Evolutionary conservation across 2,113 vertebrate species (phyloP), one percentile per base, ranked within the genome.

Genomic region (Condylura cristata): DNA sequence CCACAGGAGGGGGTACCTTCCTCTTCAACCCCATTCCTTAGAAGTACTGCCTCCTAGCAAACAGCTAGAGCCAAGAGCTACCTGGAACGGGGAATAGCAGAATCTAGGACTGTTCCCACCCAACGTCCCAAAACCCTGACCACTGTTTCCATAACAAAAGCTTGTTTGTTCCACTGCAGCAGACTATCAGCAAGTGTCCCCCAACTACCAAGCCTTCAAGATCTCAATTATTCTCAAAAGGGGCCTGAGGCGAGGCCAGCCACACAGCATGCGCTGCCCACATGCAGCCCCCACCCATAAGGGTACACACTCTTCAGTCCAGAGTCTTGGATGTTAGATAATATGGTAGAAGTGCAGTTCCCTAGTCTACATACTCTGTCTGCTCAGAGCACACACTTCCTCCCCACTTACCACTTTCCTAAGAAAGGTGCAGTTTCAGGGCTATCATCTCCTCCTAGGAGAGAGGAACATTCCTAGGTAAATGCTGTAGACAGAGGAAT

Each of bases 141-240:
- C 70, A 70, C 48, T 53, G 12, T 63, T 83, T 94, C 78, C 75
- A 86, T 89, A 96, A 86, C 91, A 96, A 96, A 96, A 96, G 93
- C 91, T 72, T 86, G 84, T 78, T 95, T 95, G 88, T 84, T 39
- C 56, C 90, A 95, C 84, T 60, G 76, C 61, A 90, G 76, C 84
- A 74, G 84, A 78, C 88, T 95, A 84, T 83, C 90, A 85, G 81
- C 95, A 97, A 92, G 94, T 95, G 87, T n/a, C 66, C 5, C 92
- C 81, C 92, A 92, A 48, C 93, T 90, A 94, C 88, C 81, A 93
- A 61, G 76, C 86, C 60, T 63, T 84, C 65, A 96, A 96, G 81
- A 53, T 85, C 66, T 96, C 90, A 93, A 85, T 93, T 95, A 94
- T 85, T 66, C 92, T 87, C 44, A 68, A 75, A 80, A 34, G 81